phyloP scores from a whole-genome alignment of 2,797 vertebrate genomes.

The Sebastes minor region DNA sequence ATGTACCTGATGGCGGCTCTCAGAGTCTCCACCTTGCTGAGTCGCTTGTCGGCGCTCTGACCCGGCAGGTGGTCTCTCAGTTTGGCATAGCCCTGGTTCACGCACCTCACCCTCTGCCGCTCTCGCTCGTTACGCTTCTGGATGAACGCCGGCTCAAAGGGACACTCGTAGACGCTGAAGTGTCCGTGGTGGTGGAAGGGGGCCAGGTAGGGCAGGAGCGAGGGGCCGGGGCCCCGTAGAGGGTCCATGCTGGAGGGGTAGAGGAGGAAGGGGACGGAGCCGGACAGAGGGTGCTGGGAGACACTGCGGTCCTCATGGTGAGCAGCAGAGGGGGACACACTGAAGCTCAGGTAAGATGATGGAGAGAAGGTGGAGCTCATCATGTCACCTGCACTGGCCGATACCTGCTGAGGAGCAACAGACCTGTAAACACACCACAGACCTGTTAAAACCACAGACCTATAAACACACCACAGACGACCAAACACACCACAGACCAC shows the following conservation, averaged over 20 bases:
- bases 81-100: constrained; percentile 87
- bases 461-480: too few relatives aligned
- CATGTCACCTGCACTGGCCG: neutral
- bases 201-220: constrained; percentile 78
- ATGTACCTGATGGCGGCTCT: constrained; percentile 89
- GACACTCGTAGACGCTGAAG: constrained; percentile 82
- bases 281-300: constrained; percentile 39
- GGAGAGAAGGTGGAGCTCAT: constrained; percentile 79
- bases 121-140: constrained; percentile 89
- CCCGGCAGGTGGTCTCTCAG: constrained; percentile 86
- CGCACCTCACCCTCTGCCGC: constrained; percentile 86
- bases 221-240: constrained; percentile 54
- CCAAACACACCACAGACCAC: too few relatives aligned
- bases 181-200: constrained; percentile 79
- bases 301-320: constrained; percentile 46
- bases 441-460: too few relatives aligned
- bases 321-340: constrained; percentile 69
- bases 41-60: constrained; percentile 76
- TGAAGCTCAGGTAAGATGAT: constrained; percentile 58
- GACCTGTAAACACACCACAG: neutral
- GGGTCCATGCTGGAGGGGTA: constrained; percentile 74
- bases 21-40: constrained; percentile 90
- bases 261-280: constrained; percentile 76
- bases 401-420: neutral
- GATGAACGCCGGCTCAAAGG: constrained; percentile 87